phyloP scores from a whole-genome alignment of 2,888 invertebrate genomes.

The Oithona nana region DNA sequence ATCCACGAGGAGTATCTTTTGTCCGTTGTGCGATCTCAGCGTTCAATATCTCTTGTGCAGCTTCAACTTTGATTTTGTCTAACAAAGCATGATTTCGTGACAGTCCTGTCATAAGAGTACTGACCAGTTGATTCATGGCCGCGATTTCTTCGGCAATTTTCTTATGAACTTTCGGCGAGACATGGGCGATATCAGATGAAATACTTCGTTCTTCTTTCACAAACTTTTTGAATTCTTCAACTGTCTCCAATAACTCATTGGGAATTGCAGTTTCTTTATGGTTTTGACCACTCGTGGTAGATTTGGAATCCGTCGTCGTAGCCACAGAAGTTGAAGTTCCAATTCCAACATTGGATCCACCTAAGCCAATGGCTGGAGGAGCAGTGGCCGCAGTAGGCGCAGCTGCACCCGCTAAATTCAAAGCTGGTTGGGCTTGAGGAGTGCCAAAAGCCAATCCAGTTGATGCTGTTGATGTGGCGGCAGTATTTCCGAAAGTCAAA shows the following conservation, averaged over 20 bases:
- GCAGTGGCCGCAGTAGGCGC: background rate
- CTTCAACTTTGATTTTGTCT: constrained; percentile 12
- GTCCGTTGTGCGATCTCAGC: constrained; percentile 21
- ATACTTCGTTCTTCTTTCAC: constrained; percentile 10
- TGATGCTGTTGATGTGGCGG: background rate
- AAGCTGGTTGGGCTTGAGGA: background rate
- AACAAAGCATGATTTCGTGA: background rate
- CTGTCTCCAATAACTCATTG: constrained; percentile 3
- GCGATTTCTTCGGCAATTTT: constrained; percentile 7
- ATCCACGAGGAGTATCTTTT: constrained; percentile 5
- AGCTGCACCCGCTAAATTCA: background rate
- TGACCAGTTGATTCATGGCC: background rate
- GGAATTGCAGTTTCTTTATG: constrained; percentile 7
- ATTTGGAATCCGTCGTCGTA: background rate
- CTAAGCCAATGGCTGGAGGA: background rate
- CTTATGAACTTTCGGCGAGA: constrained; percentile 4
- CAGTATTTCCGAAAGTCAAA: too few relatives aligned
- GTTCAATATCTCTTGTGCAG: constrained; percentile 21
- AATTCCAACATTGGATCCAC: background rate
- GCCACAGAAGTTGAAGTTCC: background rate
- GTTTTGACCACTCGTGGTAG: background rate
- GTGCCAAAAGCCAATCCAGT: background rate
- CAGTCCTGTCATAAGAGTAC: background rate
- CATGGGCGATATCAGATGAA: constrained; percentile 9
- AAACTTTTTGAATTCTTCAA: constrained; percentile 14